A percentile compares a stretch with the other conserved stretches of the same genome.
Evolutionary conservation across 2,113 vertebrate species (phyloP).

Genomic region (Mesocricetus auratus): DNA sequence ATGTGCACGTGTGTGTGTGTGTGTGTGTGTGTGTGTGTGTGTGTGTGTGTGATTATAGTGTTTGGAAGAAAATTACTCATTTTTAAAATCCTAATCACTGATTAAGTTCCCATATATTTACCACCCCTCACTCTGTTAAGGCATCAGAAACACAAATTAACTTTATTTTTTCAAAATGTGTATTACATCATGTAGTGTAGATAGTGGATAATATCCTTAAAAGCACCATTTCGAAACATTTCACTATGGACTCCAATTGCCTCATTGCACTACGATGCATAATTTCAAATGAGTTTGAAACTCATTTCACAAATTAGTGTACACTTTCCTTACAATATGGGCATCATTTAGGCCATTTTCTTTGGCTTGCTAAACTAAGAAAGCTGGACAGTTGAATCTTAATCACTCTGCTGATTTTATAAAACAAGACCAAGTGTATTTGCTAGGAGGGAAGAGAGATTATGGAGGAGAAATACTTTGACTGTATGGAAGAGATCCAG

Average conservation of each 20-base stretch:
- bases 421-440: constrained; percentile 56
- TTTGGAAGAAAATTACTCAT: constrained; percentile 25
- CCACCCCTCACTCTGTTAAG: background rate
- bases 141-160: constrained; percentile 38
- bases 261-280: constrained; percentile 52
- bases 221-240: constrained; percentile 62
- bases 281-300: constrained; percentile 55
- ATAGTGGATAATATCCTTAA: constrained; percentile 49
- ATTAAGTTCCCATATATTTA: constrained; percentile 11
- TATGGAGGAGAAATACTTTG: background rate
- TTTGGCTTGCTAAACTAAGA: constrained; percentile 50
- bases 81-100: constrained; percentile 6
- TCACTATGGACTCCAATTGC: constrained; percentile 50
- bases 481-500: background rate
- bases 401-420: constrained; percentile 56
- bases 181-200: constrained; percentile 28
- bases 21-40: background rate
- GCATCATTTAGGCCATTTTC: constrained; percentile 65
- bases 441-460: background rate
- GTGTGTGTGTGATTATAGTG: background rate
- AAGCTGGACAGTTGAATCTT: constrained; percentile 26
- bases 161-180: constrained; percentile 55
- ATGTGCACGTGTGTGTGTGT: background rate
- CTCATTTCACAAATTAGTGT: constrained; percentile 57
- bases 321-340: constrained; percentile 48